phyloP scores from a whole-genome alignment of 2,888 invertebrate species.

The Carpatolechia fugitivella region DNA sequence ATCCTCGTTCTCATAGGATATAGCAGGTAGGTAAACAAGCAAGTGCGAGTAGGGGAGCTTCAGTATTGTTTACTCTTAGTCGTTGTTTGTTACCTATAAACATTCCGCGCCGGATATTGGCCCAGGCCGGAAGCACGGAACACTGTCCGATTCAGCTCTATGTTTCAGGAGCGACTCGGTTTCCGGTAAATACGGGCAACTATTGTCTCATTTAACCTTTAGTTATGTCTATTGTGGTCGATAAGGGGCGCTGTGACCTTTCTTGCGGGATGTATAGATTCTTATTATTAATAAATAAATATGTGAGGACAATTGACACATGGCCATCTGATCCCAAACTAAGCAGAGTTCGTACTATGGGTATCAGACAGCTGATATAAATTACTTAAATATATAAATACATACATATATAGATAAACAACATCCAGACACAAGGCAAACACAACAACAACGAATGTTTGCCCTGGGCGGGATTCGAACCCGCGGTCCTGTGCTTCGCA shows the following conservation, averaged over 20 bases:
- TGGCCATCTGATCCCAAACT: too few relatives aligned
- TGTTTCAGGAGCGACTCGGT: slow-evolving; percentile 28
- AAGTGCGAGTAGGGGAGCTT: slow-evolving; percentile 29
- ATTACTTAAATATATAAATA: too few relatives aligned
- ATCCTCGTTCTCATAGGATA: too few relatives aligned
- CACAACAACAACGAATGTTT: too few relatives aligned
- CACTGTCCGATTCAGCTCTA: slow-evolving; percentile 45
- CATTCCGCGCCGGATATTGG: slow-evolving; percentile 68
- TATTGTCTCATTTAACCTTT: slow-evolving; percentile 24
- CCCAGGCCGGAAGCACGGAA: slow-evolving; percentile 62
- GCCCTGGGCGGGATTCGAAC: too few relatives aligned
- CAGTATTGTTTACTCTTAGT: slow-evolving; percentile 56
- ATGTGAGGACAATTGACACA: too few relatives aligned
- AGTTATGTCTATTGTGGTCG: not conserved
- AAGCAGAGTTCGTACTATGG: too few relatives aligned
- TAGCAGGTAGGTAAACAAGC: not conserved
- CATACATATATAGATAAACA: too few relatives aligned
- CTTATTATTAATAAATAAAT: too few relatives aligned
- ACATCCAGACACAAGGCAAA: too few relatives aligned
- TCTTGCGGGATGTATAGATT: not conserved
- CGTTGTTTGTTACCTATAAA: slow-evolving; percentile 62
- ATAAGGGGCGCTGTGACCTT: not conserved
- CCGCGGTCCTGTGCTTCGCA: too few relatives aligned
- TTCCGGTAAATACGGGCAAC: slow-evolving; percentile 25
- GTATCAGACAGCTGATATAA: too few relatives aligned